Evolutionary conservation across 2,888 invertebrate genomes (phyloP), one percentile per base, ranked within the genome.

Genomic region (Bembecia ichneumoniformis): DNA sequence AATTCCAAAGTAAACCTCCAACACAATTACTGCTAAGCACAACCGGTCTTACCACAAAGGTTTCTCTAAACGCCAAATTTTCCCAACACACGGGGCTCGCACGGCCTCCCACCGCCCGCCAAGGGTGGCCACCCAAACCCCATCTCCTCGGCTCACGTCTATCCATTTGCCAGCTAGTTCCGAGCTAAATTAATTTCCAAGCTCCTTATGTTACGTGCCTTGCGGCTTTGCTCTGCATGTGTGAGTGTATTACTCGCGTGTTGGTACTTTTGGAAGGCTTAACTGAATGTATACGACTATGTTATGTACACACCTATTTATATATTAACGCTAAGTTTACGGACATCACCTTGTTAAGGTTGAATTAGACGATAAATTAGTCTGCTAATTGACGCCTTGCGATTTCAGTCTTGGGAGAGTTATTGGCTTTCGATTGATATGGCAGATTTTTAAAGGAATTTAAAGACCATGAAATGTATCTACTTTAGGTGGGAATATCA

Each of bases 141-240:
- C 80, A 71, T 62, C 59, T 60, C 58, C 67, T 66, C 66, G 71
- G 77, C 83, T 82, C 86, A 86, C 87, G 87, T 87, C 87, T 87
- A 87, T 87, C 87, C 87, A 87, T 87, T 87, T 87, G 86, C 87
- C 82, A 86, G 87, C 87, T 87, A 87, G 87, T 87, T 87, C 87
- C 83, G 80, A 82, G 86, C 87, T 87, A 87, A 87, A 87, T 87
- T 87, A 87, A 87, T 87, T 87, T 87, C 86, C 82, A 87, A 87
- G 87, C 87, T 86, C 86, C 87, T 87, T 87, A 87, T 83, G 87
- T 84, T 87, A 84, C 87, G 87, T 86, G 84, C 87, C 86, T 84
- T 87, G 86, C 82, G 87, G 87, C 84, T 86, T 86, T 82, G 64
- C 62, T 64, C 50, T 68, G 62, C 56, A 62, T 81, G 82, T 84